Evolutionary conservation across 2,113 vertebrate species (phyloP).

Genomic region (Brachyistius frenatus): DNA sequence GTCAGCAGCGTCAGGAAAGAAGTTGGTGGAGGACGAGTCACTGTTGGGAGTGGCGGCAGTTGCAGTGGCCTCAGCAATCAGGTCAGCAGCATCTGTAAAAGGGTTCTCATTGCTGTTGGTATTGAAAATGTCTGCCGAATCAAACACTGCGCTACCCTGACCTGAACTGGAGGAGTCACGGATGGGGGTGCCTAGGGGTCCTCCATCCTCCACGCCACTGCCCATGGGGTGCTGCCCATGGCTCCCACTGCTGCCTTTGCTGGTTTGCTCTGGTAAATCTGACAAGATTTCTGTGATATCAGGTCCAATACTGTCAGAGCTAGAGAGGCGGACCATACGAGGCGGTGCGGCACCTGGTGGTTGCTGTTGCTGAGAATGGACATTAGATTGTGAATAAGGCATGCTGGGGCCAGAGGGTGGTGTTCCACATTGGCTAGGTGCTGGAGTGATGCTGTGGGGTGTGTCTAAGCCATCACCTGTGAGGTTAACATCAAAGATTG

Average conservation of each 20-base stretch:
- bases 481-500: conserved; percentile 97
- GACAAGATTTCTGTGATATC: conserved; percentile 98
- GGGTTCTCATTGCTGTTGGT: conserved; percentile 93
- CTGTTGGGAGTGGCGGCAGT: conserved; percentile 93
- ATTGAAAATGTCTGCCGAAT: conserved; percentile 95
- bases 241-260: conserved; percentile 84
- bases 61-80: conserved; percentile 93
- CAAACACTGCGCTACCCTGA: conserved; percentile 96
- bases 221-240: conserved; percentile 82
- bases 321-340: conserved; percentile 94
- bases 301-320: conserved; percentile 95
- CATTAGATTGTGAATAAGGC: conserved; percentile 81
- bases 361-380: conserved; percentile 81
- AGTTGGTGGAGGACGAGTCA: conserved; percentile 94
- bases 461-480: conserved; percentile 94
- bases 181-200: conserved; percentile 93
- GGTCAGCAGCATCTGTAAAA: conserved; percentile 93
- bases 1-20: conserved; percentile 93
- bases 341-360: conserved; percentile 85
- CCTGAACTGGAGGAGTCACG: conserved; percentile 97
- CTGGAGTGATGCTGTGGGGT: conserved; percentile 95
- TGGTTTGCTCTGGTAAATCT: conserved; percentile 95
- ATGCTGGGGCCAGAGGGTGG: conserved; percentile 88
- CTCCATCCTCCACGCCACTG: conserved; percentile 89
- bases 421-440: conserved; percentile 96